Evolutionary conservation across 2,797 vertebrate species (phyloP).

Genomic region (Intellagama lesueurii): DNA sequence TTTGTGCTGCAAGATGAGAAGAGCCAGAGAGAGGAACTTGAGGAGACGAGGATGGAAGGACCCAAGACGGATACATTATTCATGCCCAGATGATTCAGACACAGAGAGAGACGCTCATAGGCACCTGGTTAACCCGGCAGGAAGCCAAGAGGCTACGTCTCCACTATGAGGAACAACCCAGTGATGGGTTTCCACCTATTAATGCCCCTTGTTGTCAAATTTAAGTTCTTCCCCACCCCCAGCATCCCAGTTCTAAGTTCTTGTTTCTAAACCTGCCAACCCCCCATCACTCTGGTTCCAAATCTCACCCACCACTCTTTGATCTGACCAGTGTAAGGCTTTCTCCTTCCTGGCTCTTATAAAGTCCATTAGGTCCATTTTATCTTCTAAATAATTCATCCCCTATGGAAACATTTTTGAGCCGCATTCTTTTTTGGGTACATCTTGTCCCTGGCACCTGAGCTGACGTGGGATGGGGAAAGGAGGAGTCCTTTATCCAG

Average conservation of each 20-base stretch:
- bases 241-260: not conserved
- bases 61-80: slow-evolving; percentile 14
- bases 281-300: no score
- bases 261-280: not conserved
- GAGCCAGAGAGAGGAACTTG: not conserved
- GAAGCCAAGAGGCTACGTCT: not conserved
- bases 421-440: slow-evolving; percentile 11
- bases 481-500: not conserved
- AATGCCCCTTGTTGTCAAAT: not conserved
- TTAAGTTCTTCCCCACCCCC: not conserved
- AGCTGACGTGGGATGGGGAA: no score
- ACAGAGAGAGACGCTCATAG: not conserved
- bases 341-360: not conserved
- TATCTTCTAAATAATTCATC: slow-evolving; percentile 39
- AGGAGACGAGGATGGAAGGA: not conserved
- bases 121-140: slow-evolving; percentile 5
- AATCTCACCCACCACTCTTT: not conserved
- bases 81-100: slow-evolving; percentile 19
- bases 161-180: not conserved
- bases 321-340: not conserved
- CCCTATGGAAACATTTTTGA: slow-evolving; percentile 16
- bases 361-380: slow-evolving; percentile 38
- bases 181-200: slow-evolving; percentile 22
- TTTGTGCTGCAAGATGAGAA: not conserved
- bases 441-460: slow-evolving; percentile 16